A percentile compares a stretch with the other conserved stretches of the same genome.
phyloP scores from a whole-genome alignment of 2,888 invertebrate genomes.

The Steinernema hermaphroditum region DNA sequence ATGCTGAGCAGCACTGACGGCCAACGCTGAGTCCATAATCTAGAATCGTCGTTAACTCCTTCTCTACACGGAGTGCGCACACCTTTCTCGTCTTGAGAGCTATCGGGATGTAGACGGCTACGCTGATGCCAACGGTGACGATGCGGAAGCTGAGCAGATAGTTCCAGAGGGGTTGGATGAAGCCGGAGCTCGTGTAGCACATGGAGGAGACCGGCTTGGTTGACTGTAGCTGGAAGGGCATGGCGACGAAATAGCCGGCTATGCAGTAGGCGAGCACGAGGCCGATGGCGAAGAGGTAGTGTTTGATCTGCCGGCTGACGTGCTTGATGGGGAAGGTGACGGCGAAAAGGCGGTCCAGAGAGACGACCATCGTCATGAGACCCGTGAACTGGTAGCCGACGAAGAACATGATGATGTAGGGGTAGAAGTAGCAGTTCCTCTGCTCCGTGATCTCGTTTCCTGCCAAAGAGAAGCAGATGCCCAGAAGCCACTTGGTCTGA shows the following conservation, averaged over 20 bases:
- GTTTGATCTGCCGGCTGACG: constrained; percentile 5
- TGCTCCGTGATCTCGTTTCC: not conserved
- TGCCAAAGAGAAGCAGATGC: not conserved
- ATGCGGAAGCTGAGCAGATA: constrained; percentile 19
- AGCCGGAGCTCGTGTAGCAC: constrained; percentile 18
- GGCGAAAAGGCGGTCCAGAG: constrained; percentile 16
- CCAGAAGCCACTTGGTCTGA: not conserved
- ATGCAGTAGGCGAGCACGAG: not conserved
- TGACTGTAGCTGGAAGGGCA: constrained; percentile 23
- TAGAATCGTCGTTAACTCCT: no score
- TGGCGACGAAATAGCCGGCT: not conserved
- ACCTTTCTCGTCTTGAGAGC: constrained; percentile 12
- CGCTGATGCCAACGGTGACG: constrained; percentile 1
- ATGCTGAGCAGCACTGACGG: not conserved
- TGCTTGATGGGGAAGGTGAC: constrained; percentile 15
- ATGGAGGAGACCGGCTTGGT: not conserved
- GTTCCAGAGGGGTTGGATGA: constrained; percentile 3
- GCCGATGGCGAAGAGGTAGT: not conserved
- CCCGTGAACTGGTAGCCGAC: constrained; percentile 26
- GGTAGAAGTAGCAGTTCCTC: constrained; percentile 24
- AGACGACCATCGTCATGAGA: constrained; percentile 23
- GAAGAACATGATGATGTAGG: constrained; percentile 26
- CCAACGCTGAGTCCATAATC: constrained; percentile 8
- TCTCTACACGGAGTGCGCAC: no score
- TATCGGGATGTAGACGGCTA: not conserved